Percentiles rank a stretch among this genome's conserved stretches.
These are phyloP conservation scores for Austrolebias charrua DNA, from an alignment of 2,797 vertebrate species.

Conservation along the genomic window DNA sequence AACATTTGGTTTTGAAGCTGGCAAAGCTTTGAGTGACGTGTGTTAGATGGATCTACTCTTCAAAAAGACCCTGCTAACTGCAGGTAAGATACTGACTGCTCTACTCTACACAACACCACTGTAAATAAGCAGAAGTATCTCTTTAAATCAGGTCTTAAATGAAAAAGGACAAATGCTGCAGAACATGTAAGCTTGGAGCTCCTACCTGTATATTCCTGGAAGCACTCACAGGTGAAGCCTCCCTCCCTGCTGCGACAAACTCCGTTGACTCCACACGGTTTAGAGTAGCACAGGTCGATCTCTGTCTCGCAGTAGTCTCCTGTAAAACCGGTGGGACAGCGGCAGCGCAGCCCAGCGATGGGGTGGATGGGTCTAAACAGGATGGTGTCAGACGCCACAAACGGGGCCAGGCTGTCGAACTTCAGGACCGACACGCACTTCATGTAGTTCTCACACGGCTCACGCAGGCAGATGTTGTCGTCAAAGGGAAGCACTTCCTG, in stretches of 20 bases:
- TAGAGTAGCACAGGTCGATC: constrained; percentile 94
- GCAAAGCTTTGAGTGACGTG: too few relatives aligned
- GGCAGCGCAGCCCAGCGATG: constrained; percentile 90
- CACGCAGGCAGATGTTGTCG: constrained; percentile 95
- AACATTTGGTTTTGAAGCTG: too few relatives aligned
- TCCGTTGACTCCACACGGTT: constrained; percentile 88
- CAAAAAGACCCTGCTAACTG: background rate
- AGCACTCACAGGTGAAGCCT: constrained; percentile 93
- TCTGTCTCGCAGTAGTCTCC: constrained; percentile 97
- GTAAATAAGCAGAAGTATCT: background rate
- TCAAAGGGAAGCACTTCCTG: constrained; percentile 95
- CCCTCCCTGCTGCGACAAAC: constrained; percentile 89
- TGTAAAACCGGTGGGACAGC: constrained; percentile 91
- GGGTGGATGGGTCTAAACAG: constrained; percentile 96
- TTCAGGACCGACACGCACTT: constrained; percentile 94
- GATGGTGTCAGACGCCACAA: constrained; percentile 90
- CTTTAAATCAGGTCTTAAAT: background rate
- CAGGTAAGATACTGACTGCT: background rate
- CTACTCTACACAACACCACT: background rate
- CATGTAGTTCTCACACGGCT: constrained; percentile 98
- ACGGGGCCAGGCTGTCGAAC: constrained; percentile 94
- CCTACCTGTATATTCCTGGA: constrained; percentile 91
- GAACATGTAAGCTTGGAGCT: background rate
- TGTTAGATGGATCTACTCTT: too few relatives aligned
- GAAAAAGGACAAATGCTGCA: background rate